Evolutionary conservation across 2,797 vertebrate genomes (phyloP).

Genomic region (Lepilemur ruficaudatus): DNA sequence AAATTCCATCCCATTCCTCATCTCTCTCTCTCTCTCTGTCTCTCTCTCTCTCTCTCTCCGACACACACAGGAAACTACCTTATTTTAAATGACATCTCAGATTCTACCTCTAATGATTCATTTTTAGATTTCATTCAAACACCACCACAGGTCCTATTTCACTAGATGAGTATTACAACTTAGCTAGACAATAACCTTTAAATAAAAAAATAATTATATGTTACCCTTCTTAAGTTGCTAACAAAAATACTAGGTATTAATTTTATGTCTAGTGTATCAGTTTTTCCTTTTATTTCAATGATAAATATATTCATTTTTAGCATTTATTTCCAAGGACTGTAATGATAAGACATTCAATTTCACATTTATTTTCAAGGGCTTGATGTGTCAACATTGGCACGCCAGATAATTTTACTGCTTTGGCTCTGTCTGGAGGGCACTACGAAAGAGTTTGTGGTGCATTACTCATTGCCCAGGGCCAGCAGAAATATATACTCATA

Average conservation of each 20-base stretch:
- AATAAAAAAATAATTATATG: not conserved
- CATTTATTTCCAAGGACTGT: constrained; percentile 41
- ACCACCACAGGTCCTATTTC: not conserved
- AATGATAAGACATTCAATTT: not conserved
- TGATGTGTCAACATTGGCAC: not conserved
- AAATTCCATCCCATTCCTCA: not conserved
- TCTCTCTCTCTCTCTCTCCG: not conserved
- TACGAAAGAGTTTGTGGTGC: not conserved
- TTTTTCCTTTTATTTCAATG: constrained; percentile 7
- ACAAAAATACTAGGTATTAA: constrained; percentile 19
- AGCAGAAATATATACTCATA: not conserved
- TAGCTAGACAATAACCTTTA: not conserved
- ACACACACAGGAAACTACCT: not conserved
- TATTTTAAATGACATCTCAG: not conserved
- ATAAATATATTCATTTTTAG: constrained; percentile 37
- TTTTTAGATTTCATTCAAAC: constrained; percentile 1
- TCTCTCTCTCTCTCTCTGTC: not conserved
- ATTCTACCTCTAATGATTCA: not conserved
- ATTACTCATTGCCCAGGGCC: not conserved
- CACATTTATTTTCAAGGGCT: constrained; percentile 28
- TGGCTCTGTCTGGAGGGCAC: not conserved
- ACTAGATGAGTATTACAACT: not conserved
- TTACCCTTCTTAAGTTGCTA: not conserved
- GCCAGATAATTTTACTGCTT: not conserved
- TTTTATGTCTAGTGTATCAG: not conserved